Conservation (phyloP, 2,113 vertebrate genomes). For the Scopus umbretta region DNA sequence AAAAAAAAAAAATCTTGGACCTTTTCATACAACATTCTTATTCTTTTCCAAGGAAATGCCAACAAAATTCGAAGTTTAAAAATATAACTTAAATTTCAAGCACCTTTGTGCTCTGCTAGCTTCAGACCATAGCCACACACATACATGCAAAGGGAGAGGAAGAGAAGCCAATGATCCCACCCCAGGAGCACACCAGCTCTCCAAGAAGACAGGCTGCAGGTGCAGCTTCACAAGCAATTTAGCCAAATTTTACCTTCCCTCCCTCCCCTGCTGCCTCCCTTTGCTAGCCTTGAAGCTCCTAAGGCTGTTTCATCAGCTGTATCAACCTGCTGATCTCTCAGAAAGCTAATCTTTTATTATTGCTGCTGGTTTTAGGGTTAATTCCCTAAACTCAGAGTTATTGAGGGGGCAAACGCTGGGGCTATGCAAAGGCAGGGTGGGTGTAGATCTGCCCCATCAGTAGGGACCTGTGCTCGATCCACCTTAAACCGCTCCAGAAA, state of each 20-base stretch:
- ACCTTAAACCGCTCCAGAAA: neutral
- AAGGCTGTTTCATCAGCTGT: neutral
- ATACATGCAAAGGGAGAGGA: neutral
- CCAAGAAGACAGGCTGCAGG: neutral
- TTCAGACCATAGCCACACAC: neutral
- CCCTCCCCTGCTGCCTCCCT: neutral
- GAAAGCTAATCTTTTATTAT: neutral
- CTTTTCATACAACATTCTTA: neutral
- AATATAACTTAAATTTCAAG: neutral
- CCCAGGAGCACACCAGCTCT: neutral
- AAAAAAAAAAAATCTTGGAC: neutral
- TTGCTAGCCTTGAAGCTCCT: neutral
- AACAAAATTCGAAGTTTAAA: neutral
- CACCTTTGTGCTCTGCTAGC: neutral
- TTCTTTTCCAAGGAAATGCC: neutral
- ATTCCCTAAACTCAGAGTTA: neutral
- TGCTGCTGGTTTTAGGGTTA: neutral
- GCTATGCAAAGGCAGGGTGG: neutral
- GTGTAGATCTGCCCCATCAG: rapidly evolving
- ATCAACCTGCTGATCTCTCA: neutral
- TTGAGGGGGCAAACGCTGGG: rapidly evolving
- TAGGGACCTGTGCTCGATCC: neutral
- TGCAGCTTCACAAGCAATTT: neutral
- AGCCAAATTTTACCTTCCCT: neutral
- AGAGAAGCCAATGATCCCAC: neutral